Conservation (phyloP, 2,797 vertebrate species). For the Anas capensis region DNA sequence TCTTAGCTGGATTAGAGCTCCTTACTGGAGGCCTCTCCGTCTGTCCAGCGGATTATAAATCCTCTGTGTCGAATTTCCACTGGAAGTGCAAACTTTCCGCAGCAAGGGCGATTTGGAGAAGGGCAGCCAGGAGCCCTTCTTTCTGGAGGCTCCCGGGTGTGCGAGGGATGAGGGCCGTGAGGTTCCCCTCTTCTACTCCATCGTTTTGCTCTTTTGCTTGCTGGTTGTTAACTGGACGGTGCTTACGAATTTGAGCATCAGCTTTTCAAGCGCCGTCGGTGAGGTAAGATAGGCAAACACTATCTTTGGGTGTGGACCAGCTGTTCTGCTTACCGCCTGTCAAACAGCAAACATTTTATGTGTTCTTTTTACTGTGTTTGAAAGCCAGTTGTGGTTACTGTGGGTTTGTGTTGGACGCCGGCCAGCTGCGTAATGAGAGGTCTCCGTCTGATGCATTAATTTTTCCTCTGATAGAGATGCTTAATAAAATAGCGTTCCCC, state of each 20-base stretch:
- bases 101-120: rapidly evolving
- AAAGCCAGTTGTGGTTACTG: slow-evolving; percentile 4
- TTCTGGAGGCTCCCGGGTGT: rapidly evolving
- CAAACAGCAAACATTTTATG: neutral
- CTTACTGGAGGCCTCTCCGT: neutral
- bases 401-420: neutral
- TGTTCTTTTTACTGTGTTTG: neutral
- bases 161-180: neutral
- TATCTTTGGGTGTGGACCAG: neutral
- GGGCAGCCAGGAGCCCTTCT: neutral
- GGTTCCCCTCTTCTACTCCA: rapidly evolving
- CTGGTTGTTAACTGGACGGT: neutral
- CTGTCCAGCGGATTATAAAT: neutral
- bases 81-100: neutral
- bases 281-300: neutral
- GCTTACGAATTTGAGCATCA: neutral
- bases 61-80: neutral
- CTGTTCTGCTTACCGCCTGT: neutral
- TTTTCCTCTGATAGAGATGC: neutral
- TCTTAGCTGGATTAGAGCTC: neutral
- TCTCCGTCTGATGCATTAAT: neutral
- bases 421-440: neutral
- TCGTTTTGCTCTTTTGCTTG: neutral
- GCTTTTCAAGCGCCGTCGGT: neutral
- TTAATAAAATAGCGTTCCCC: neutral